phyloP scores from a whole-genome alignment of 2,797 vertebrate genomes.

The Pitangus sulphuratus region DNA sequence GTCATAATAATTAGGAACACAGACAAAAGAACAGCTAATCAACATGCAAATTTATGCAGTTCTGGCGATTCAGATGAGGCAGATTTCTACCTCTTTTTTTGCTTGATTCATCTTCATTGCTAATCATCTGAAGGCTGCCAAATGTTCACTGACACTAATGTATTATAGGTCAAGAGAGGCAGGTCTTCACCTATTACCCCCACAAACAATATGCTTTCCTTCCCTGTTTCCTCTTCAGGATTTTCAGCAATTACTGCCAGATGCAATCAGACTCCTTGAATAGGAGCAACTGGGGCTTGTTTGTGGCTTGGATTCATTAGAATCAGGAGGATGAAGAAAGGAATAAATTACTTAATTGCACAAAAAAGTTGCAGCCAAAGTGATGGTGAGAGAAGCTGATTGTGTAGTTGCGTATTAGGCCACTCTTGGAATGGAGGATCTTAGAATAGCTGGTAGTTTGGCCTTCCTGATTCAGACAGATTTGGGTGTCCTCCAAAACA shows the following conservation, averaged over 20 bases:
- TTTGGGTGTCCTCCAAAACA: conserved; percentile 98
- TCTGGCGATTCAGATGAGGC: conserved; percentile 86
- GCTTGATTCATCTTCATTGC: conserved; percentile 88
- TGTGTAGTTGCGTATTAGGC: conserved; percentile 89
- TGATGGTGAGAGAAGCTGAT: conserved; percentile 88
- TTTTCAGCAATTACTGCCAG: conserved; percentile 98
- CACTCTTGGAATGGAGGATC: conserved; percentile 95
- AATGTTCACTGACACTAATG: conserved; percentile 93
- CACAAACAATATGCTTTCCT: conserved; percentile 89
- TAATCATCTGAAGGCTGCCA: conserved; percentile 85
- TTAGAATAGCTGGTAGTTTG: conserved; percentile 97
- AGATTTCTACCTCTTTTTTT: conserved; percentile 85
- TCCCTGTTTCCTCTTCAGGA: conserved; percentile 91
- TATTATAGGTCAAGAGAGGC: conserved; percentile 93
- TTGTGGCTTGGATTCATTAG: conserved; percentile 98
- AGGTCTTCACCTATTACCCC: conserved; percentile 90
- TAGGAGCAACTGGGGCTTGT: conserved; percentile 97
- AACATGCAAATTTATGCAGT: conserved; percentile 94
- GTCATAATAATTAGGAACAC: conserved; percentile 94
- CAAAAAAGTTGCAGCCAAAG: conserved; percentile 95
- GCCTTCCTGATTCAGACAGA: conserved; percentile 89
- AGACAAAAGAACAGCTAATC: conserved; percentile 93
- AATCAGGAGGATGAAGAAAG: conserved; percentile 96
- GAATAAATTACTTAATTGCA: conserved; percentile 99
- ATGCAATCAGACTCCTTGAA: conserved; percentile 97